These are phyloP conservation scores for Paramormyrops kingsleyae DNA, from an alignment of 2,113 vertebrate genomes.

Conservation along the genomic window DNA sequence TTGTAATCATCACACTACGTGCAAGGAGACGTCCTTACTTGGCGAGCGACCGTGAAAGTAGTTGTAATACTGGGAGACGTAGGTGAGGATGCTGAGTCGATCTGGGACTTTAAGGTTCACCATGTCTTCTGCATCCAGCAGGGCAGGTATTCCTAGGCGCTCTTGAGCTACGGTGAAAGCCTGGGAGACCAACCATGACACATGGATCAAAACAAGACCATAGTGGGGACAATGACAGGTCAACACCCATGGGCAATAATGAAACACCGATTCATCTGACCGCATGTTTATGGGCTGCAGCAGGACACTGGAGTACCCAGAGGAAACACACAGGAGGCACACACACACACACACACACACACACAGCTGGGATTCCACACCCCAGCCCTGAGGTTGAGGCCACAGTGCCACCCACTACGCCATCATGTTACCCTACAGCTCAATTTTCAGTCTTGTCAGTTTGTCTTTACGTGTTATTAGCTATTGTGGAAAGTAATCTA, in stretches of 20 bases:
- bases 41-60: slow-evolving; percentile 91
- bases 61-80: slow-evolving; percentile 96
- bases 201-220: not conserved
- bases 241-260: not conserved
- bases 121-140: slow-evolving; percentile 96
- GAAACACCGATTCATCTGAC: not conserved
- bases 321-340: not conserved
- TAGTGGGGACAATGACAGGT: not conserved
- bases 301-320: not conserved
- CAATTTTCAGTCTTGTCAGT: not conserved
- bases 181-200: slow-evolving; percentile 44
- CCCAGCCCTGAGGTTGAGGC: not conserved
- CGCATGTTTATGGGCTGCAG: not conserved
- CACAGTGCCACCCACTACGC: not conserved
- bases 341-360: not conserved
- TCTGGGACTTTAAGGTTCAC: slow-evolving; percentile 85
- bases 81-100: slow-evolving; percentile 92
- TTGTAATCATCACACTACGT: not conserved
- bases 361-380: not conserved
- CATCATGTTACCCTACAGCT: not conserved
- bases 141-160: slow-evolving; percentile 84
- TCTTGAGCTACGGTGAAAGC: slow-evolving; percentile 84
- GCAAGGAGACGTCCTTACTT: slow-evolving; percentile 64
- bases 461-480: not conserved
- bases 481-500: not conserved